A percentile compares a stretch with the other conserved stretches of the same genome.
Conservation (phyloP, 2,797 vertebrate genomes). For the Aulostomus chinensis region DNA sequence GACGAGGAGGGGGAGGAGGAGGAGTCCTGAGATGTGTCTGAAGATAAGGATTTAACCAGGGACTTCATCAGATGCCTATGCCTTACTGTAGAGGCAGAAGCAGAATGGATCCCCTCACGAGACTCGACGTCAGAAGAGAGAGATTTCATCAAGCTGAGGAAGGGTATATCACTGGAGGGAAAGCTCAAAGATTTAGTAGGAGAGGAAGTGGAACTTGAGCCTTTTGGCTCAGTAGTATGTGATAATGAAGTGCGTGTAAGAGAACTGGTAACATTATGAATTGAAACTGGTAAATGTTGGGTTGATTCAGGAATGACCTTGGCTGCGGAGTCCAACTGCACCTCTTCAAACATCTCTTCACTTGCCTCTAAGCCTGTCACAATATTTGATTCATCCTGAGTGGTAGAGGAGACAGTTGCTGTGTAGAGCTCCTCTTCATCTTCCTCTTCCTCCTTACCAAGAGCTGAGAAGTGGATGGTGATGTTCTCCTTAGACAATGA, state of each 20-base stretch:
- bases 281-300: slow-evolving; percentile 46
- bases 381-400: slow-evolving; percentile 82
- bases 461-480: slow-evolving; percentile 94
- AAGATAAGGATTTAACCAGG: slow-evolving; percentile 95
- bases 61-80: slow-evolving; percentile 93
- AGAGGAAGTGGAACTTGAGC: slow-evolving; percentile 73
- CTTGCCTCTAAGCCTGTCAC: slow-evolving; percentile 91
- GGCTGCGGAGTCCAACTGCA: slow-evolving; percentile 56
- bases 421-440: slow-evolving; percentile 84
- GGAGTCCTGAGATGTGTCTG: slow-evolving; percentile 89
- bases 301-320: slow-evolving; percentile 47
- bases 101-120: slow-evolving; percentile 74
- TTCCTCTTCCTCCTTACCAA: slow-evolving; percentile 93
- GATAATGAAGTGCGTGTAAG: slow-evolving; percentile 56
- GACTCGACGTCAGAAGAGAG: slow-evolving; percentile 89
- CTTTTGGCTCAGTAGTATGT: slow-evolving; percentile 41
- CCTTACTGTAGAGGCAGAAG: slow-evolving; percentile 71
- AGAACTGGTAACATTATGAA: slow-evolving; percentile 61
- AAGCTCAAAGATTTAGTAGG: slow-evolving; percentile 83
- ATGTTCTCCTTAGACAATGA: slow-evolving; percentile 90
- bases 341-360: slow-evolving; percentile 88
- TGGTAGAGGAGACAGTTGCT: slow-evolving; percentile 63
- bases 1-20: slow-evolving; percentile 78
- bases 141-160: slow-evolving; percentile 88
- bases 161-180: slow-evolving; percentile 86